phyloP scores from a whole-genome alignment of 2,797 vertebrate genomes.

The Choloepus didactylus region DNA sequence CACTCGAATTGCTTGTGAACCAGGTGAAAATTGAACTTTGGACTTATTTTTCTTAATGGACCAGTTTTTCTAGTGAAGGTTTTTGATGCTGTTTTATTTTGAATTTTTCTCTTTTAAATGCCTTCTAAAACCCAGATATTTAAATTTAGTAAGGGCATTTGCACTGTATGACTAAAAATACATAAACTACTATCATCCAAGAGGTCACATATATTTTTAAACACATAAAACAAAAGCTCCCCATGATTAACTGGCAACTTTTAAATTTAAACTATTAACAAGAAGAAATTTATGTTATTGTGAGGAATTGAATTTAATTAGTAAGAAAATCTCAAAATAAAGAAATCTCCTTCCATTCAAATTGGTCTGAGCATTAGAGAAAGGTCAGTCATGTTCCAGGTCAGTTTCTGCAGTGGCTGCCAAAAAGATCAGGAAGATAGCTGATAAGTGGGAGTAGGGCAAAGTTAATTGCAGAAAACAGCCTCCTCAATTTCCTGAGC shows the following conservation, averaged over 20 bases:
- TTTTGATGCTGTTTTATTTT: slow-evolving; percentile 44
- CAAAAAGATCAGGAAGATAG: background rate
- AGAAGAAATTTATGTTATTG: background rate
- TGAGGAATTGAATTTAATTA: background rate
- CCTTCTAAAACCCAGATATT: slow-evolving; percentile 39
- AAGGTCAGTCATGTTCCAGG: background rate
- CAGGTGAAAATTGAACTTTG: slow-evolving; percentile 60
- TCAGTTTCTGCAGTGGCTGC: background rate
- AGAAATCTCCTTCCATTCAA: background rate
- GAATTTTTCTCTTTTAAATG: background rate
- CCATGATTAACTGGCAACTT: background rate
- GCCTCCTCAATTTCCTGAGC: background rate
- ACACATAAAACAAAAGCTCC: no score
- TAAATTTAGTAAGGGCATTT: slow-evolving; percentile 21
- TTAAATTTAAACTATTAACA: background rate
- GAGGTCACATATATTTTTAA: no score
- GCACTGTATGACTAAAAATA: slow-evolving; percentile 11
- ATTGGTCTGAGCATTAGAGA: background rate
- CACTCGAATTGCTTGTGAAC: slow-evolving; percentile 1
- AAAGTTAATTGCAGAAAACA: background rate
- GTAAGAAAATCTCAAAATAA: background rate
- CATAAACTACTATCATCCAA: background rate
- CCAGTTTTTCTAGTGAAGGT: slow-evolving; percentile 8
- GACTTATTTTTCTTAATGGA: background rate
- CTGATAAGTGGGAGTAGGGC: background rate